Conservation (phyloP, 1,140 invertebrate species). For the Heliconius hewitsoni region DNA sequence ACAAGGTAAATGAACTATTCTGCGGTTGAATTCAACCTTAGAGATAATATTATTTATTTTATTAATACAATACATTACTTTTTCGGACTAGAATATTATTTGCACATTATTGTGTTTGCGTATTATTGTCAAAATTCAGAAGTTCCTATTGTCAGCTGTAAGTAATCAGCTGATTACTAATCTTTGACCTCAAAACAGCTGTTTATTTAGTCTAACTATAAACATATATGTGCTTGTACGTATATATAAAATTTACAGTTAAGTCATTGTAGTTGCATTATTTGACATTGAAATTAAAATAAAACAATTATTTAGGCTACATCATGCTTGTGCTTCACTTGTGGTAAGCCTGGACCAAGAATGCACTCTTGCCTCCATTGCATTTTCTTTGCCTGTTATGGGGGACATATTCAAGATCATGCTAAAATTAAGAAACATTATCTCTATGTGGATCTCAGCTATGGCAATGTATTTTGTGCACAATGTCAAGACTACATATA, state of each 20-base stretch:
- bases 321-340: constrained; percentile 89
- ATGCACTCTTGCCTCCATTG: constrained; percentile 95
- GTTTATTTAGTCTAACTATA: constrained; percentile 26
- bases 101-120: neutral
- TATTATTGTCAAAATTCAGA: neutral
- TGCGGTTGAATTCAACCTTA: constrained; percentile 8
- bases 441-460: constrained; percentile 92
- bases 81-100: neutral
- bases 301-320: constrained; percentile 82
- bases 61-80: neutral
- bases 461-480: constrained; percentile 95
- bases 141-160: constrained; percentile 39
- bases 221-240: neutral
- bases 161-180: constrained; percentile 73
- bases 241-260: neutral
- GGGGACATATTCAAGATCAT: constrained; percentile 92
- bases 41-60: neutral
- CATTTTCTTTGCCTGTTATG: constrained; percentile 95
- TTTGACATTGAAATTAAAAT: neutral
- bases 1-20: constrained; percentile 83
- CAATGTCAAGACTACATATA: constrained; percentile 96
- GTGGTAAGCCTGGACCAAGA: constrained; percentile 87
- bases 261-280: neutral
- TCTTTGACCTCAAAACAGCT: constrained; percentile 72
- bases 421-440: constrained; percentile 90